Percentiles rank a stretch among this genome's conserved stretches.
Evolutionary conservation across 2,113 vertebrate genomes (phyloP).

Genomic region (Oncorhynchus kisutch): DNA sequence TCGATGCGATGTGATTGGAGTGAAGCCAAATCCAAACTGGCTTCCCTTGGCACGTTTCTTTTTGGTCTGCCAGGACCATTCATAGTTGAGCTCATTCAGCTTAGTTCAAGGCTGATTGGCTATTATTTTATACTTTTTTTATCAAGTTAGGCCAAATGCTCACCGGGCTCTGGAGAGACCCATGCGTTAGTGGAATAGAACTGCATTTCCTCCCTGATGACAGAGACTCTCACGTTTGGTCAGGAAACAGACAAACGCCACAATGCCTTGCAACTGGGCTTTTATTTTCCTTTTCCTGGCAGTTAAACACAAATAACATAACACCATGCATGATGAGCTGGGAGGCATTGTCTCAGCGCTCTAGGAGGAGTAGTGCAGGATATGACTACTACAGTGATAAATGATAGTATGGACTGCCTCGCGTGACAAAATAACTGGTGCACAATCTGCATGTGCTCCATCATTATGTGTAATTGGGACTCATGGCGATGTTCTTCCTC

Average conservation of each 20-base stretch:
- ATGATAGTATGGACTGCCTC: constrained; percentile 63
- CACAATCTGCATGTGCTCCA: constrained; percentile 71
- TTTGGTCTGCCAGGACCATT: too few species aligned
- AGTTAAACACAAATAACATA: constrained; percentile 67
- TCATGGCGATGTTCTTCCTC: constrained; percentile 53
- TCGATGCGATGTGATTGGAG: too few species aligned
- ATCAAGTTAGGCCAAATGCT: too few species aligned
- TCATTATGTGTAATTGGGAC: constrained; percentile 78
- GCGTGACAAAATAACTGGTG: constrained; percentile 68
- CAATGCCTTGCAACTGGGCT: constrained; percentile 53
- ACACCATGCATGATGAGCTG: constrained; percentile 57
- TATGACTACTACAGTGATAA: constrained; percentile 70
- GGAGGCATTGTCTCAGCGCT: constrained; percentile 58
- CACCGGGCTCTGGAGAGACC: constrained; percentile 4
- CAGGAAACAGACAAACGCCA: constrained; percentile 60
- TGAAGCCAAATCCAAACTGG: too few species aligned
- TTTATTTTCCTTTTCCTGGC: constrained; percentile 70
- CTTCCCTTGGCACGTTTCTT: too few species aligned
- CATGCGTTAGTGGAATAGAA: constrained; percentile 34
- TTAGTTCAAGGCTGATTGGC: too few species aligned
- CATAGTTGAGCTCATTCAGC: too few species aligned
- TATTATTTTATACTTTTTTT: too few species aligned
- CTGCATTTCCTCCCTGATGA: constrained; percentile 54
- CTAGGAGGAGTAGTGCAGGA: constrained; percentile 67
- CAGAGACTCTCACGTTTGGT: constrained; percentile 39